Percentiles rank a stretch among this genome's conserved stretches.
Conservation (phyloP, 2,888 invertebrate genomes). For the Trissoscelio sp. region DNA sequence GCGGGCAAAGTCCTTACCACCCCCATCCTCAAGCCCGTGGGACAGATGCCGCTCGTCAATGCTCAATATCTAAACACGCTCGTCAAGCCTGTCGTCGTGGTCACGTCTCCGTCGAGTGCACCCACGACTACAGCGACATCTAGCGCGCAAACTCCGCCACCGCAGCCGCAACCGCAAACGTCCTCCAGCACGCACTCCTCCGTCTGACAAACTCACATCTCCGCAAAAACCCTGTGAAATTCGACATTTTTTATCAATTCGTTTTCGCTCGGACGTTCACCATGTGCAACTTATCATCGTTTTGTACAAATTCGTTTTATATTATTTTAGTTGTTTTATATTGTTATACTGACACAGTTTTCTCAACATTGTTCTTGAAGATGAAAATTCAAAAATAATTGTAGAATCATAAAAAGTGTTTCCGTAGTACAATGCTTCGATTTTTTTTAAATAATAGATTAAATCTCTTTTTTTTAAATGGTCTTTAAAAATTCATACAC, state of each 20-base stretch:
- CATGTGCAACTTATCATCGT: conserved; percentile 34
- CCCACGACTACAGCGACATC: conserved; percentile 78
- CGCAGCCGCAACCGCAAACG: conserved; percentile 71
- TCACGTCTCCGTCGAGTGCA: conserved; percentile 84
- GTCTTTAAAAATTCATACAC: no score
- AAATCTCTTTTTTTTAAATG: no score
- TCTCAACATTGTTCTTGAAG: no score
- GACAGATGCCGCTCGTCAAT: conserved; percentile 87
- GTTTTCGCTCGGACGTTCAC: conserved; percentile 43
- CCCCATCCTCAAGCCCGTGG: conserved; percentile 86
- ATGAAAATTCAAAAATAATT: no score
- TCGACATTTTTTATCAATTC: conserved; percentile 45
- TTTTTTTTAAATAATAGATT: no score
- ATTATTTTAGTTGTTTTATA: no score
- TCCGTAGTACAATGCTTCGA: no score
- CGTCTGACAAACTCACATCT: conserved; percentile 80
- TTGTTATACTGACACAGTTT: no score
- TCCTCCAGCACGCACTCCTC: conserved; percentile 76
- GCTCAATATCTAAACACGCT: conserved; percentile 88
- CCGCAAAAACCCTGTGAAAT: conserved; percentile 77
- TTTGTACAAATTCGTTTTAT: conserved; percentile 60
- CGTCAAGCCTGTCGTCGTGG: conserved; percentile 89
- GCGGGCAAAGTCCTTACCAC: conserved; percentile 87
- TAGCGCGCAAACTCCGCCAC: conserved; percentile 64
- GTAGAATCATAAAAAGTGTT: no score